Evolutionary conservation across 2,888 invertebrate species (phyloP), one percentile per base, ranked within the genome.

Genomic region (Escarpia spicata): DNA sequence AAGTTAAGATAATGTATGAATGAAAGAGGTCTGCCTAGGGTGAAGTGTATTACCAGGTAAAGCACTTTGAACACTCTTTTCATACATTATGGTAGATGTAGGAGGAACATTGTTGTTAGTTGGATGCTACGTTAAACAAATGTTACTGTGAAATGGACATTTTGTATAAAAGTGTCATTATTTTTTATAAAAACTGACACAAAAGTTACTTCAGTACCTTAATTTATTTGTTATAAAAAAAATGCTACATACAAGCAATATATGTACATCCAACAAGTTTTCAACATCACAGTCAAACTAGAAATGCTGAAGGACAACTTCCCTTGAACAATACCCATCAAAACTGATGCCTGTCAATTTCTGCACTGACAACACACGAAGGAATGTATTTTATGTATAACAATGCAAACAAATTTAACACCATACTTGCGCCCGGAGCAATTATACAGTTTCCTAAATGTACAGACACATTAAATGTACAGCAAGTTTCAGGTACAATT

Each of bases 251-350:
- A 75, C 75, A 75, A 75, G 75, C 26, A 75, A 75, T 75, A 19
- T 75, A 75, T 75, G 75, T 75, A 75, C 75, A 75, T 75, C 19
- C 75, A 75, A 75, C 75, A 75, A 75, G 26, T n/a, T 75, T 75
- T 75, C 75, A 75, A 75, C 75, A 75, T 75, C 75, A 75, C 26
- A 75, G 75, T 75, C 75, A n/a, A 75, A 75, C 75, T 75, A 75
- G 75, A 75, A 75, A 75, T 75, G 75, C 75, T 75, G 75, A 75
- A 75, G 26, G 75, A 26, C n/a, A 75, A 75, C 75, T 75, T 75
- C 75, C 75, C 75, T 75, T 75, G n/a, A 75, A 75, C 75, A 75
- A 19, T 75, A 75, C 26, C 75, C 75, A 75, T 75, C 75, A 75
- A 26, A 19, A 75, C 75, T 26, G n/a, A 75, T 6, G 52, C 52